Base-by-base conservation (phyloP, 2,888 invertebrate species). In the Zygaena filipendulae region DNA sequence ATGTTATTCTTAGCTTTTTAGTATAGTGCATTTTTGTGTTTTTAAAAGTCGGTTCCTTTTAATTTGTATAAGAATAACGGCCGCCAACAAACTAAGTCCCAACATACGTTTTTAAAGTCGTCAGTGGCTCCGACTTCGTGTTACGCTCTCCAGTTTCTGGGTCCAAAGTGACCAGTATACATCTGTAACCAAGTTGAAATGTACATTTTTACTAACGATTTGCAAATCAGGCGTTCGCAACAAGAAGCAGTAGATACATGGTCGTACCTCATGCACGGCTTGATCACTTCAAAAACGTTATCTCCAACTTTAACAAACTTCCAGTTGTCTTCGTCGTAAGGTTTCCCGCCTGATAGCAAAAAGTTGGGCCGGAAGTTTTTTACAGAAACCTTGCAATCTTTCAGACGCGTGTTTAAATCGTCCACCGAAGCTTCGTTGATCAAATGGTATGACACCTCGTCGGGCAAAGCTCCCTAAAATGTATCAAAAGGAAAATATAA, bases 251-350 rank as follows among this genome's bases (percentile, higher is more conserved):
- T n/a, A n/a, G n/a, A n/a, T n/a, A n/a, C n/a, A n/a, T 23, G 9
- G 6, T 6, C 13, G 11, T 8, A 18, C 82, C 87, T 84, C 1
- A 82, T 80, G 47, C 88, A 88, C 0, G 86, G 85, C 50, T 85
- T 87, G 11, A 87, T 62, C 34, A 84, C 80, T 50, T 85, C 81
- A 47, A 89, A 86, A 25, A 85, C 45, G 7, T 82, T 82, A 3
- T 83, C 67, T 4, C 88, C 88, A 29, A 91, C 86, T 54, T 84
- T 86, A 3, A 90, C 55, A 71, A 85, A 90, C 29, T 84, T 82
- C 88, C 90, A 91, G 4, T 69, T 58, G 45, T 91, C 90, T 58
- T 91, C 89, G 2, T 82, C 87, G 44, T 82, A 86, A 0, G 87
- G 59, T 23, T 62, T 45, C 2, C 82, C 72, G 1, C 83, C 84